Evolutionary conservation across 2,888 invertebrate genomes (phyloP).

Genomic region (Andricus curvator): DNA sequence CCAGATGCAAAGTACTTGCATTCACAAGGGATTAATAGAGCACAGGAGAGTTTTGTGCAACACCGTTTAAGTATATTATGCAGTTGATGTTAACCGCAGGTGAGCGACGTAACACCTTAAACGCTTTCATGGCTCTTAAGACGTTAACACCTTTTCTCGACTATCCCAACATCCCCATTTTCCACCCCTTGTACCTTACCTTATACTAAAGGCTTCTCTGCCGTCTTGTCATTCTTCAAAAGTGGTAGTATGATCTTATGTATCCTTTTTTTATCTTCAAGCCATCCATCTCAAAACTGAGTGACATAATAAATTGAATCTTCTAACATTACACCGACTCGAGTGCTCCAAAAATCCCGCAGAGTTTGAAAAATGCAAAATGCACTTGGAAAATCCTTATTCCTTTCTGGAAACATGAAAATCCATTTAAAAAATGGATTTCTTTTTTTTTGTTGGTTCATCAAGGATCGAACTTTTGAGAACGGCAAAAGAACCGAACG

Average conservation of each 20-base stretch:
- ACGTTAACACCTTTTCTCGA: constrained; percentile 20
- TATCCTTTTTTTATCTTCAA: neutral
- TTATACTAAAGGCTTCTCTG: neutral
- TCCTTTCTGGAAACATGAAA: too few species aligned
- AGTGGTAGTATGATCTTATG: neutral
- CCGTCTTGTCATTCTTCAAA: neutral
- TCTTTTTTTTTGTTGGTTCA: too few species aligned
- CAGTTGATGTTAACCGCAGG: constrained; percentile 28
- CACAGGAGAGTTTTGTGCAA: constrained; percentile 19
- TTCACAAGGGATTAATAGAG: constrained; percentile 17
- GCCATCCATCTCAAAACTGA: neutral
- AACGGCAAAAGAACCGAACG: too few species aligned
- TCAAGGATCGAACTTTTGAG: too few species aligned
- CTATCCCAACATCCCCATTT: constrained; percentile 2
- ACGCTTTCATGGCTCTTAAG: constrained; percentile 5
- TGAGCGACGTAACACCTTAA: constrained; percentile 24
- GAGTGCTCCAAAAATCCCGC: too few species aligned
- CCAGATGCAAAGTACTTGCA: neutral
- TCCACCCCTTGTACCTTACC: neutral
- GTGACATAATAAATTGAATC: neutral
- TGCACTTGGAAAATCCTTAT: too few species aligned
- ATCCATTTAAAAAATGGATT: too few species aligned
- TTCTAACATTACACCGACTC: too few species aligned
- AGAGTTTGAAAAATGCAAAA: too few species aligned
- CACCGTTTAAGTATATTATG: constrained; percentile 22